These are phyloP conservation scores for Ochotona princeps DNA, from an alignment of 2,113 vertebrate species.

Conservation along the genomic window DNA sequence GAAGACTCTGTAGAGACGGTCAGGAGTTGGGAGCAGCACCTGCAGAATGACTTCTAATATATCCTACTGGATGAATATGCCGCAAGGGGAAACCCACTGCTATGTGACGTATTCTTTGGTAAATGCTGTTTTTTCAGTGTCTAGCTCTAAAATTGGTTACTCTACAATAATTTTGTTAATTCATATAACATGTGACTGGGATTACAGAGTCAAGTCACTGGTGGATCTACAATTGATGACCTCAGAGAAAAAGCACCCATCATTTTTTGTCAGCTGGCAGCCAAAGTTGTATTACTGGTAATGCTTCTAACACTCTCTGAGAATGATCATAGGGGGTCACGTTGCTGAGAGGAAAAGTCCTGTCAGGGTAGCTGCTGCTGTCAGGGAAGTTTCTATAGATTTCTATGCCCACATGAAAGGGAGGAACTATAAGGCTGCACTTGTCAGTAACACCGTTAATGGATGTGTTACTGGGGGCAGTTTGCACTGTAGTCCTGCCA, in stretches of 20 bases:
- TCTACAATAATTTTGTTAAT: background rate
- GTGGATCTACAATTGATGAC: background rate
- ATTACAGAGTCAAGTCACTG: background rate
- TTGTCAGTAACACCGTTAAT: background rate
- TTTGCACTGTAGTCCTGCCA: too few relatives aligned
- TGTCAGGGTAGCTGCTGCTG: too few relatives aligned
- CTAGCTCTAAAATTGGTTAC: background rate
- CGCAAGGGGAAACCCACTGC: background rate
- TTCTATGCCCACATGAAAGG: background rate
- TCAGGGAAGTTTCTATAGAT: too few relatives aligned
- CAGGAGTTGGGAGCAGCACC: background rate
- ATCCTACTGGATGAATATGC: background rate
- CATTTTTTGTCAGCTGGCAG: rapidly evolving
- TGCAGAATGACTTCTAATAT: background rate
- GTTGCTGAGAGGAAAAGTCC: too few relatives aligned
- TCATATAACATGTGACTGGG: too few relatives aligned
- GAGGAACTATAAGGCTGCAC: background rate
- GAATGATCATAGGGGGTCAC: background rate
- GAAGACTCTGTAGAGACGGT: background rate
- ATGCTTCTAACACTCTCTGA: rapidly evolving
- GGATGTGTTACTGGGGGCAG: background rate
- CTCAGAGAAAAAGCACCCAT: background rate
- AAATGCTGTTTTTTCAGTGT: too few relatives aligned
- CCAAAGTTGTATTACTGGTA: too few relatives aligned
- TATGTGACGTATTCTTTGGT: background rate